Base-by-base conservation (phyloP, 2,113 vertebrate species). In the Psettodes erumei region DNA sequence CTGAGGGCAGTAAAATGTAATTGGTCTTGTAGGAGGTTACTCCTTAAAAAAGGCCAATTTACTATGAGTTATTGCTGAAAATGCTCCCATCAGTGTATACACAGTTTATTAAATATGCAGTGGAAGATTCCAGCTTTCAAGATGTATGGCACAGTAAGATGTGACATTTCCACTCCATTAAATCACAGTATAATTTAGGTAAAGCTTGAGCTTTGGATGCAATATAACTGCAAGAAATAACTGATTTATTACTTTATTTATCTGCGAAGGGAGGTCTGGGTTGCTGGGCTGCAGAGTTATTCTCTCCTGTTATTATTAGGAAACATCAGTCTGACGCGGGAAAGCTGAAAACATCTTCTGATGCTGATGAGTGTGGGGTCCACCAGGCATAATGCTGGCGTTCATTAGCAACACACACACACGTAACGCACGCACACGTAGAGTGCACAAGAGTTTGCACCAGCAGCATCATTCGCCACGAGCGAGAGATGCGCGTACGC, bases 301-400 rank as follows among this genome's bases (percentile, higher is more conserved):
- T 65, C 12, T 83, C 43, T 71, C 2, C 23, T 47, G 28, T 66
- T 67, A 23, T 71, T 62, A 65, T 74, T 64, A 54, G 15, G 16
- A 71, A 81, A 59, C 32, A 5, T n/a, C 27, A 53, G 19, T 62
- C 7, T 77, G 60, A 28, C 0, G 33, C 35, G 82, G 42, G 28
- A 66, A 55, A 61, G 51, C 58, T 66, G 62, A 60, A 70, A 54
- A 68, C 16, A 53, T 58, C 18, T 59, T 53, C 25, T 77, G 47
- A 83, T 82, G 54, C 55, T 77, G 75, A 87, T 77, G 70, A 75
- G 75, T 21, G 32, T 18, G 5, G 1, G 12, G 61, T 56, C 66
- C 51, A 55, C 32, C 16, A 16, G 18, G 58, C 40, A 61, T 37
- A 27, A 69, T 86, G 50, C 61, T 61, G 58, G 56, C 19, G 0